Conservation (phyloP, 2,797 vertebrate species). For the Premnoplex brunnescens region DNA sequence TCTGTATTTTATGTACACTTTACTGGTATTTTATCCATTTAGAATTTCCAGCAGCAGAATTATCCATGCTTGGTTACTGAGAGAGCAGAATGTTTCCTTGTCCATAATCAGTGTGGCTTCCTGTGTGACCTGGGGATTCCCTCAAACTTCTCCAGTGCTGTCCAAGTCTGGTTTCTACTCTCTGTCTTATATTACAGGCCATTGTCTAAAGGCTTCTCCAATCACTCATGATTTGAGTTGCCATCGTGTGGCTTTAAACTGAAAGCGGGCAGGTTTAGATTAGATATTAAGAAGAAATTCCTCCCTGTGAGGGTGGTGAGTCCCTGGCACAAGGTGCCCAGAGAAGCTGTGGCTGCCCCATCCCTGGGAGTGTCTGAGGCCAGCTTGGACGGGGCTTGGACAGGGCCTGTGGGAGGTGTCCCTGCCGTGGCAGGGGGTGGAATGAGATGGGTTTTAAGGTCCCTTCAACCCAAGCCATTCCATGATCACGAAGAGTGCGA, state of each 20-base stretch:
- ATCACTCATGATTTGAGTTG: neutral
- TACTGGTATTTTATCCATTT: neutral
- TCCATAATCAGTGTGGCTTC: neutral
- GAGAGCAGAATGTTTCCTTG: neutral
- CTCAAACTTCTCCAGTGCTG: neutral
- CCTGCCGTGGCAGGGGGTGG: too few species aligned
- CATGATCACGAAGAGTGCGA: neutral
- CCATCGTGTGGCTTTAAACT: neutral
- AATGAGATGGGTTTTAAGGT: neutral
- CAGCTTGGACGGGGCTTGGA: fast-evolving
- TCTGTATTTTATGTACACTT: neutral
- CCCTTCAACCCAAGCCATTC: neutral
- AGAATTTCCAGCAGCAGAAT: neutral
- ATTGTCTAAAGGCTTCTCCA: neutral
- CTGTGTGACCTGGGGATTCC: neutral
- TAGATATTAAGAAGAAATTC: neutral
- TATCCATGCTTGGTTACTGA: neutral
- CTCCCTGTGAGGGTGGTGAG: fast-evolving
- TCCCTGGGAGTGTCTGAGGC: fast-evolving
- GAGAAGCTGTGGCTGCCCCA: neutral
- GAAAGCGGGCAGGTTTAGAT: neutral
- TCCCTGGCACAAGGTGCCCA: neutral
- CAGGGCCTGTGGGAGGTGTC: fast-evolving
- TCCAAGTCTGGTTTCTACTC: neutral
- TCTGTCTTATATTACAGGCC: neutral